These are phyloP conservation scores for Tonatia bakeri DNA, from an alignment of 2,113 vertebrate genomes.

Conservation along the genomic window DNA sequence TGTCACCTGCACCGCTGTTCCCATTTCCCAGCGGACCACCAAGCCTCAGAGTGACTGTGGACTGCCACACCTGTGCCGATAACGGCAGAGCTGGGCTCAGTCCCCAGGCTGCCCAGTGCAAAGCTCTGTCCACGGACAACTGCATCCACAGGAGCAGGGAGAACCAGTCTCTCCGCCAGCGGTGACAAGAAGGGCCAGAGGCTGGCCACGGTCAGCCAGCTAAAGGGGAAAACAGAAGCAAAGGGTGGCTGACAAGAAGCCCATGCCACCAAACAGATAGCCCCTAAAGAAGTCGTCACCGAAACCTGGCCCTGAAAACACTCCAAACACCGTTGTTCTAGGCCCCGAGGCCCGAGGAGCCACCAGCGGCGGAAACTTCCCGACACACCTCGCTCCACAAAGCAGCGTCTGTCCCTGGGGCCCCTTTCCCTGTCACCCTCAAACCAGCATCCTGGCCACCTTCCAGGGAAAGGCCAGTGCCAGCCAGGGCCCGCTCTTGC, in stretches of 20 bases:
- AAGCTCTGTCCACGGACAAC: background rate
- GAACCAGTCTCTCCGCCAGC: fast-evolving
- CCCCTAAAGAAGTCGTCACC: too few relatives aligned
- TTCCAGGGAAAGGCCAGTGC: background rate
- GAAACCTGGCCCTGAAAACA: fast-evolving
- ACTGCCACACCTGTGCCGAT: fast-evolving
- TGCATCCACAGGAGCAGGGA: background rate
- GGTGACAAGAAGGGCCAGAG: background rate
- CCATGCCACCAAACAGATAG: fast-evolving
- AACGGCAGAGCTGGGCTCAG: background rate
- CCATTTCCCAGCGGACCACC: background rate
- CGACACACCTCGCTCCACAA: fast-evolving
- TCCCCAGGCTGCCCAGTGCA: fast-evolving
- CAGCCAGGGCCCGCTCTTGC: background rate
- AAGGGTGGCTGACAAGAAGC: fast-evolving
- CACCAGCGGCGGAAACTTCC: background rate
- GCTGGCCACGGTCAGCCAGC: background rate
- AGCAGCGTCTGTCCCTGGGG: fast-evolving
- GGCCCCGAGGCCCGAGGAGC: background rate
- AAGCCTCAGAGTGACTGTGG: fast-evolving
- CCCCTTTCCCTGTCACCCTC: fast-evolving
- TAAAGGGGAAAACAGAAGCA: too few relatives aligned
- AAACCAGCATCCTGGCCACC: background rate
- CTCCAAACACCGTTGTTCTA: background rate
- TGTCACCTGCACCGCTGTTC: fast-evolving